A percentile compares a stretch with the other conserved stretches of the same genome.
Evolutionary conservation across 2,888 invertebrate genomes (phyloP).

Genomic region (Lithophane ornitopus): DNA sequence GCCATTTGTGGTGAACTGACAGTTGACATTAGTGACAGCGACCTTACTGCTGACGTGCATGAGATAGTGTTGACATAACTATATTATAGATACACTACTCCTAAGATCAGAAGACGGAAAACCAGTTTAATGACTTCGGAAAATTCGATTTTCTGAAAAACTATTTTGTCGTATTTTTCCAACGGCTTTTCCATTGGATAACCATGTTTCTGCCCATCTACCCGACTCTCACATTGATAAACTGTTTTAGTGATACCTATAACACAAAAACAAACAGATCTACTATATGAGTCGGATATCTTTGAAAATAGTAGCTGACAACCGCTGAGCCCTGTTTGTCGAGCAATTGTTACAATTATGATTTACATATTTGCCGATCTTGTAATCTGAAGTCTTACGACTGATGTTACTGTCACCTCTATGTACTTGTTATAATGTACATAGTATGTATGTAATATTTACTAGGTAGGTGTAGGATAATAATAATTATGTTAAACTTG

Average conservation of each 20-base stretch:
- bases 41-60: too few species aligned
- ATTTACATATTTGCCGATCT: conserved; percentile 72
- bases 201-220: background rate
- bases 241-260: conserved; percentile 5
- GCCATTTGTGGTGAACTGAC: too few species aligned
- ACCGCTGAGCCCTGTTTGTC: conserved; percentile 75
- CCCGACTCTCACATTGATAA: background rate
- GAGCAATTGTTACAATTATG: conserved; percentile 69
- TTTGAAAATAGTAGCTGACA: conserved; percentile 81
- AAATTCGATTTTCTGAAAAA: background rate
- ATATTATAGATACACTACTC: too few species aligned
- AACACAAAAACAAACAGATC: conserved; percentile 46
- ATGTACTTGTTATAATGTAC: conserved; percentile 36
- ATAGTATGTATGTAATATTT: conserved; percentile 30
- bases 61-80: too few species aligned
- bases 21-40: too few species aligned
- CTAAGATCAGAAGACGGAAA: background rate
- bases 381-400: conserved; percentile 68
- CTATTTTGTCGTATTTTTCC: background rate
- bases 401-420: conserved; percentile 60
- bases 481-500: background rate
- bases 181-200: background rate
- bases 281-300: conserved; percentile 56
- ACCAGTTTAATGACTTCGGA: background rate
- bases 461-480: conserved; percentile 4